Evolutionary conservation across 92 coral and sea anemone genomes (phyloP).

Genomic region (Muricea muricata): DNA sequence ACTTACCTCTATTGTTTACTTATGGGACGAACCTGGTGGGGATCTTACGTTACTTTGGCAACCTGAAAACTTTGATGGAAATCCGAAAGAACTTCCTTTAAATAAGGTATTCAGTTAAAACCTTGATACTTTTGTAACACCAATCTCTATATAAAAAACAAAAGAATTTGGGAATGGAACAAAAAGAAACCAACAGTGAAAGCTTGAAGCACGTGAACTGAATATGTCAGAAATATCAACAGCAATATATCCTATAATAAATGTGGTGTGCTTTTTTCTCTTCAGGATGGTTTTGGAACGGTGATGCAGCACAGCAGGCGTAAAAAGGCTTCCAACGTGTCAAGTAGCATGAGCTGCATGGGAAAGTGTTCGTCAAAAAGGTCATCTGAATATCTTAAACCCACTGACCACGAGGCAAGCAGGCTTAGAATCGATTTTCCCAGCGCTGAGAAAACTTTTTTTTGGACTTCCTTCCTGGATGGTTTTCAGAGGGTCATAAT

Average conservation of each 20-base stretch:
- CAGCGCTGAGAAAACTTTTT: slow-evolving; percentile 78
- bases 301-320: slow-evolving; percentile 62
- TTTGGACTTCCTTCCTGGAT: slow-evolving; percentile 86
- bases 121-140: too few relatives aligned
- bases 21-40: slow-evolving; percentile 91
- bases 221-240: too few relatives aligned
- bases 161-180: too few relatives aligned
- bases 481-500: slow-evolving; percentile 86
- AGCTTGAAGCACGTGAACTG: too few relatives aligned
- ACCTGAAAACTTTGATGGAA: slow-evolving; percentile 69
- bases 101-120: slow-evolving; percentile 77
- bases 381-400: slow-evolving; percentile 3
- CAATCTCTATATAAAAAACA: too few relatives aligned
- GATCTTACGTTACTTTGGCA: slow-evolving; percentile 81
- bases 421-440: slow-evolving; percentile 49
- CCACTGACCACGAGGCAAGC: slow-evolving; percentile 45
- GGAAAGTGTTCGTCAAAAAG: slow-evolving; percentile 34
- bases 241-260: too few relatives aligned
- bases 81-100: slow-evolving; percentile 63
- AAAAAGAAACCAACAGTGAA: too few relatives aligned
- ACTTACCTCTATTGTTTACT: slow-evolving; percentile 73
- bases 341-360: slow-evolving; percentile 48
- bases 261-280: neutral
- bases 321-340: slow-evolving; percentile 45
- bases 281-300: slow-evolving; percentile 79